Evolutionary conservation across 2,113 vertebrate genomes (phyloP).

Genomic region (Heptranchias perlo): DNA sequence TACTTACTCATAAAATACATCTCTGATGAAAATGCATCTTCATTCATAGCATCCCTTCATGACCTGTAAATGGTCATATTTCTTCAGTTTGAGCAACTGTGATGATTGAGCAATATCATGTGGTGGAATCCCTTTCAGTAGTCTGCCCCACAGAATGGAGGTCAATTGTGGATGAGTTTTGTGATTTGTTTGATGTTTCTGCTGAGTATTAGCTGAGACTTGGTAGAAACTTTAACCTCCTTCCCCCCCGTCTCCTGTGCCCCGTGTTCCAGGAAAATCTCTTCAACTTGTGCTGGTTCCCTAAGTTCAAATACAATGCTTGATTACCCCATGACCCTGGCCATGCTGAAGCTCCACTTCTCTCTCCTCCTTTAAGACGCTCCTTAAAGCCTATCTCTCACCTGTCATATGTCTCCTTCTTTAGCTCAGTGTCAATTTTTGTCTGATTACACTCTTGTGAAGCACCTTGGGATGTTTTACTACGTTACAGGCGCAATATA

Average conservation of each 20-base stretch:
- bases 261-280: not conserved
- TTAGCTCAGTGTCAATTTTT: no score
- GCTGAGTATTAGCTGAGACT: not conserved
- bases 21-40: not conserved
- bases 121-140: not conserved
- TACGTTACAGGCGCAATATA: not conserved
- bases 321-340: no score
- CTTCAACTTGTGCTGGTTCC: not conserved
- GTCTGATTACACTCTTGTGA: no score
- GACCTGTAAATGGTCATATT: not conserved
- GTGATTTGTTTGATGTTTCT: not conserved
- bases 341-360: not conserved
- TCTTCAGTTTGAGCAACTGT: no score
- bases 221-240: not conserved
- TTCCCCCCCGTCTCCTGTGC: no score
- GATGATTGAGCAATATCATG: not conserved
- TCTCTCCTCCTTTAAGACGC: not conserved
- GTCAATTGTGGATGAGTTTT: not conserved
- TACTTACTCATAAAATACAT: not conserved
- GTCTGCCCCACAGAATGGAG: not conserved
- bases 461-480: not conserved
- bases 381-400: not conserved
- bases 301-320: no score
- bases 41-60: not conserved
- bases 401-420: not conserved